Evolutionary conservation across 2,797 vertebrate species (phyloP).

Genomic region (Sebastes hopkinsi): DNA sequence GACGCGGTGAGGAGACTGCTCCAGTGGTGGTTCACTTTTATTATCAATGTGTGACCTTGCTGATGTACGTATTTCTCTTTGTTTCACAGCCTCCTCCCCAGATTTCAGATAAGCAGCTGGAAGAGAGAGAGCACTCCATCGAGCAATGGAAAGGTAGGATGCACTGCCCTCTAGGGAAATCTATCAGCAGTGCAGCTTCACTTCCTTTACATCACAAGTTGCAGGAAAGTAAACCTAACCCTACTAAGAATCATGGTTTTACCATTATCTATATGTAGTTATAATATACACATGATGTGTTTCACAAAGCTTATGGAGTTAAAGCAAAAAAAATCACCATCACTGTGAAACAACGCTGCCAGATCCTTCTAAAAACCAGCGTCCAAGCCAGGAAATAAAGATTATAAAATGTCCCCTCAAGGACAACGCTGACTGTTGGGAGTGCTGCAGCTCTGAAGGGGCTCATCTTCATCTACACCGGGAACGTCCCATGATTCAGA

Average conservation of each 20-base stretch:
- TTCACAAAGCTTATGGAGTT: background rate
- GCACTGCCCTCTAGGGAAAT: constrained; percentile 58
- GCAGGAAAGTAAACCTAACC: background rate
- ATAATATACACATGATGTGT: background rate
- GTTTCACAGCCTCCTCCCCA: constrained; percentile 92
- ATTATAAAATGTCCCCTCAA: background rate
- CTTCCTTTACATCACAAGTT: background rate
- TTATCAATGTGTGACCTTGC: constrained; percentile 3
- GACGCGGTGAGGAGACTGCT: constrained; percentile 89
- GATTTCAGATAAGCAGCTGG: constrained; percentile 95
- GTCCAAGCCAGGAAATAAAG: background rate
- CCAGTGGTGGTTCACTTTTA: background rate
- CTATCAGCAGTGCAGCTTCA: constrained; percentile 9
- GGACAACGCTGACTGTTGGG: too few relatives aligned
- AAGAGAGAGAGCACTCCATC: constrained; percentile 96
- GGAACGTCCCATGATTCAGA: too few relatives aligned
- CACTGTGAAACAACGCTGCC: background rate
- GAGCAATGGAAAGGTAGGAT: constrained; percentile 98
- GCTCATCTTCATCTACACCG: too few relatives aligned
- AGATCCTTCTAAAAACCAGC: background rate
- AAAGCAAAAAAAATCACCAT: background rate
- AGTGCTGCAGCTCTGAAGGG: too few relatives aligned
- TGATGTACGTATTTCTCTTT: constrained; percentile 29
- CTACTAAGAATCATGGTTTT: background rate
- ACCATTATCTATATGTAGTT: background rate